A percentile compares a stretch with the other conserved stretches of the same genome.
phyloP scores from a whole-genome alignment of 2,888 invertebrate genomes.

The Sinhomidia bicolor region DNA sequence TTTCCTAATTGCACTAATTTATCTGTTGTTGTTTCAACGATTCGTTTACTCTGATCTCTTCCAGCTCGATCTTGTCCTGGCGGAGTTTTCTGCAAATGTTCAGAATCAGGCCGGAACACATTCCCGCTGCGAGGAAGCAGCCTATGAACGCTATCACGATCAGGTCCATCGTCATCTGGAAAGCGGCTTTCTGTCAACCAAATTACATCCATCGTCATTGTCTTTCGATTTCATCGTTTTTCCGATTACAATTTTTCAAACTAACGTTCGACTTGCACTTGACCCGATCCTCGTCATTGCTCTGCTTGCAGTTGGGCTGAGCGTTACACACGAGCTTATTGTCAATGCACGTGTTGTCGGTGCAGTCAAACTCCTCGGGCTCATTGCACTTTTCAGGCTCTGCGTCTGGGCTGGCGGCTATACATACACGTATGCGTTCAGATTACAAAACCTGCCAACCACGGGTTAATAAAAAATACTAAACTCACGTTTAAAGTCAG shows the following conservation, averaged over 20 bases:
- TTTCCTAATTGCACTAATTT: too few relatives aligned
- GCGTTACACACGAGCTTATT: slow-evolving; percentile 87
- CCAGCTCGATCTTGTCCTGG: slow-evolving; percentile 84
- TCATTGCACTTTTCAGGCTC: slow-evolving; percentile 76
- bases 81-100: slow-evolving; percentile 93
- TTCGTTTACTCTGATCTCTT: slow-evolving; percentile 75
- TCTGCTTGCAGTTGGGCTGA: slow-evolving; percentile 90
- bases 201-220: too few relatives aligned
- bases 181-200: slow-evolving; percentile 72
- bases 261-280: slow-evolving; percentile 39
- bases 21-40: slow-evolving; percentile 2
- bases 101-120: slow-evolving; percentile 94
- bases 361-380: slow-evolving; percentile 90
- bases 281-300: slow-evolving; percentile 88
- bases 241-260: too few relatives aligned
- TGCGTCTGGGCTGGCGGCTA: not conserved
- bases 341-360: slow-evolving; percentile 93
- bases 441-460: too few relatives aligned
- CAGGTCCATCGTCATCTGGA: slow-evolving; percentile 84
- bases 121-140: slow-evolving; percentile 91
- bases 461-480: too few relatives aligned
- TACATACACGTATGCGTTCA: too few relatives aligned
- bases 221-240: too few relatives aligned
- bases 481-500: slow-evolving; percentile 44
- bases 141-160: slow-evolving; percentile 94